A percentile compares a stretch with the other conserved stretches of the same genome.
phyloP scores from a whole-genome alignment of 2,113 vertebrate genomes.

The Naja naja region DNA sequence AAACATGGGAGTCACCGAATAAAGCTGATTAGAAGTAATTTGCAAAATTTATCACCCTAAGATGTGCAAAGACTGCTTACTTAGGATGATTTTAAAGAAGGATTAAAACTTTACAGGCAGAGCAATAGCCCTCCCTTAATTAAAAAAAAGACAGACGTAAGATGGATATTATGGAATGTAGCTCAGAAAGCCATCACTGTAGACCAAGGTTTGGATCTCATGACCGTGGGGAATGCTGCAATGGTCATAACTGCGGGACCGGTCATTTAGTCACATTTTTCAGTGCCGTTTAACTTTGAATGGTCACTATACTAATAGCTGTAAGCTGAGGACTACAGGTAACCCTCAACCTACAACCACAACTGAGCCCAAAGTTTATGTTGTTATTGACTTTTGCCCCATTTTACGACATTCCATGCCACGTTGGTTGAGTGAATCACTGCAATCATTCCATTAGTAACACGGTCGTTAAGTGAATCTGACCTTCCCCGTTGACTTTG shows the following conservation, averaged over 20 bases:
- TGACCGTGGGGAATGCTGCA: no score
- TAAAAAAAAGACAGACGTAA: neutral
- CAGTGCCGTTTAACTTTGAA: no score
- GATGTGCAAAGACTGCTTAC: neutral
- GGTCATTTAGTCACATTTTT: no score
- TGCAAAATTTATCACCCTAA: neutral
- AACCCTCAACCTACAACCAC: neutral
- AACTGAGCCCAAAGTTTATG: neutral
- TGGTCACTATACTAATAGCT: no score
- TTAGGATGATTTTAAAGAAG: neutral
- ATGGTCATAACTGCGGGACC: no score
- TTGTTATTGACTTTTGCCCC: neutral
- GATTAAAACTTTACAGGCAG: neutral
- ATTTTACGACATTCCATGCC: neutral
- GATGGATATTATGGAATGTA: neutral
- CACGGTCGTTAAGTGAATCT: neutral
- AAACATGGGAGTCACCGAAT: neutral
- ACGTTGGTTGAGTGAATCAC: neutral
- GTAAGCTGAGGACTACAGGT: neutral
- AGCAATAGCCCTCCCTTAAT: neutral
- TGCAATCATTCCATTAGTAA: neutral
- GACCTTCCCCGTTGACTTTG: neutral
- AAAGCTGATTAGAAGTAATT: neutral
- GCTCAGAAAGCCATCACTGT: neutral
- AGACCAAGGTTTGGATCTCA: neutral